Conservation (phyloP, 2,797 vertebrate species). For the Sebastes hubbsi region DNA sequence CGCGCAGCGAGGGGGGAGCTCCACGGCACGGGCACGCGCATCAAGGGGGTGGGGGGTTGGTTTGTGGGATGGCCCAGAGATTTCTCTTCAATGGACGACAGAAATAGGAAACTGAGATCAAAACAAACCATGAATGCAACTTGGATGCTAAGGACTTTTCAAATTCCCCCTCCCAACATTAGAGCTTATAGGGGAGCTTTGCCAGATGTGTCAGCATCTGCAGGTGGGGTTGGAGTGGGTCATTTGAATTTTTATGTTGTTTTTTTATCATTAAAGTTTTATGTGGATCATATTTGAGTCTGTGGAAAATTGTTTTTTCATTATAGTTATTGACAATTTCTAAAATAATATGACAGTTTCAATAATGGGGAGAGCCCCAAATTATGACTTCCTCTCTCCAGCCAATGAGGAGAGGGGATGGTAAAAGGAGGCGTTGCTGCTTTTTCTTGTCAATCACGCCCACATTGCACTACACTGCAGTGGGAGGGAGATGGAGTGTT, state of each 20-base stretch:
- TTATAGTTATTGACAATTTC: not conserved
- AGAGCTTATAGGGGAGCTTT: not conserved
- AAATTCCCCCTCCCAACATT: not conserved
- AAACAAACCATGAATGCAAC: not conserved
- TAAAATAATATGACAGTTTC: not conserved
- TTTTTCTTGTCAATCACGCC: constrained; percentile 48
- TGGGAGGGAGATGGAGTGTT: constrained; percentile 21
- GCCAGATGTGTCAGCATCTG: not conserved
- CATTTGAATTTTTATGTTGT: not conserved
- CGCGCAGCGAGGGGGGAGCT: constrained; percentile 79
- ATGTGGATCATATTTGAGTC: not conserved
- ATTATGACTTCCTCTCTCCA: constrained; percentile 49
- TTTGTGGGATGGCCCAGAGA: constrained; percentile 57
- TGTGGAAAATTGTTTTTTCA: too few species aligned
- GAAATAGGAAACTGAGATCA: constrained; percentile 6
- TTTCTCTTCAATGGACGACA: constrained; percentile 64
- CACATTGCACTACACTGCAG: constrained; percentile 40
- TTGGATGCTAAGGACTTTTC: not conserved
- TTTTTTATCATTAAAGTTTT: not conserved
- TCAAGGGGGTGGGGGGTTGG: not conserved
- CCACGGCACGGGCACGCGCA: constrained; percentile 71
- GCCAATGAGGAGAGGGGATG: constrained; percentile 56
- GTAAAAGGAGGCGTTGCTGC: constrained; percentile 20
- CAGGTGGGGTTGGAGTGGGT: not conserved
- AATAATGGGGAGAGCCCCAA: constrained; percentile 50